Conservation (phyloP, 2,888 invertebrate species). For the Rhingia campestris region DNA sequence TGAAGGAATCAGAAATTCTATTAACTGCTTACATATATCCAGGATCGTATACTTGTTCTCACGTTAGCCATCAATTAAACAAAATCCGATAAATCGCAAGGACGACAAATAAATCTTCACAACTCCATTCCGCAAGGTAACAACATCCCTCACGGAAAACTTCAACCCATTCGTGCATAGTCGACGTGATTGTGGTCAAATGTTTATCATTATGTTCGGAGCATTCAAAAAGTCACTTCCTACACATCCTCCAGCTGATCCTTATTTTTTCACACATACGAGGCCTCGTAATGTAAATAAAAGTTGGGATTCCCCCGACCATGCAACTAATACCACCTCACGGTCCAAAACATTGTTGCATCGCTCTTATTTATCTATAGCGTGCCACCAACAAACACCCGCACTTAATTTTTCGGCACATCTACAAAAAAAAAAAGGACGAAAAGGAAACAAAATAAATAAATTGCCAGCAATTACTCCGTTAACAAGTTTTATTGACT, state of each 20-base stretch:
- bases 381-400: constrained; percentile 21
- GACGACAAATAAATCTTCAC: too few species aligned
- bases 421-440: constrained; percentile 36
- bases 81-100: too few species aligned
- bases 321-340: neutral
- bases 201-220: constrained; percentile 25
- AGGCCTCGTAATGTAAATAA: constrained; percentile 42
- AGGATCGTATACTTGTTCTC: too few species aligned
- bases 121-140: neutral
- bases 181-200: constrained; percentile 37
- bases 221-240: constrained; percentile 5
- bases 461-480: constrained; percentile 83
- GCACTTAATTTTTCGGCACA: constrained; percentile 4
- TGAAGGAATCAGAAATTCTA: too few species aligned
- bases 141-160: neutral
- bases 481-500: constrained; percentile 83
- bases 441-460: constrained; percentile 78
- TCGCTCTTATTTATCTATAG: constrained; percentile 44
- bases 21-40: too few species aligned
- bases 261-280: constrained; percentile 24
- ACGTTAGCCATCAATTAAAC: too few species aligned
- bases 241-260: too few species aligned
- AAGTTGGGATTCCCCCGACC: neutral
- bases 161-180: neutral
- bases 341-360: constrained; percentile 37